A percentile compares a stretch with the other conserved stretches of the same genome.
Conservation (phyloP, 2,113 vertebrate species). For the Ahaetulla prasina region DNA sequence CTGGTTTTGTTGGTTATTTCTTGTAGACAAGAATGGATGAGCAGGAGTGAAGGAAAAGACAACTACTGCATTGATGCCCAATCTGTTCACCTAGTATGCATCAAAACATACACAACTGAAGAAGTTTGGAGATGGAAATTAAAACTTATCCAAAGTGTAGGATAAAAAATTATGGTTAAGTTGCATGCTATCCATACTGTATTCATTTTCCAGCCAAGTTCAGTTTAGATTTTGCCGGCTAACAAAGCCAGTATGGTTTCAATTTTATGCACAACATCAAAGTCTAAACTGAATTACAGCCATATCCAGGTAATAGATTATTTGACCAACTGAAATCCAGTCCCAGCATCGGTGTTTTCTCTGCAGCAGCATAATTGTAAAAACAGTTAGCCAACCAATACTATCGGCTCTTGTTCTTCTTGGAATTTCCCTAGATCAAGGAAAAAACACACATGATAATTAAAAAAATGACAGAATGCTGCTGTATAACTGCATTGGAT, state of each 20-base stretch:
- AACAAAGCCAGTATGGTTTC: constrained; percentile 53
- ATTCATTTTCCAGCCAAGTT: constrained; percentile 54
- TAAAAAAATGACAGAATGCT: not conserved
- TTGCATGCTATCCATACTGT: constrained; percentile 62
- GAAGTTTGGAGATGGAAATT: constrained; percentile 70
- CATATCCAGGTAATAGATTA: constrained; percentile 40
- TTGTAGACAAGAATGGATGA: constrained; percentile 51
- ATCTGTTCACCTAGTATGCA: constrained; percentile 58
- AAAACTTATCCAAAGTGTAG: constrained; percentile 71
- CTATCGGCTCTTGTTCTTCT: constrained; percentile 96
- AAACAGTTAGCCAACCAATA: constrained; percentile 20
- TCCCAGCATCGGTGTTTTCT: constrained; percentile 30
- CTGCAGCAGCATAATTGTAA: constrained; percentile 46
- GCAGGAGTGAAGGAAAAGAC: constrained; percentile 48
- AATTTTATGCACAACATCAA: constrained; percentile 61
- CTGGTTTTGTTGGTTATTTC: constrained; percentile 6
- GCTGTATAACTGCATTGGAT: not conserved
- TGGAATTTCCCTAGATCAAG: constrained; percentile 83
- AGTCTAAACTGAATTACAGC: constrained; percentile 39
- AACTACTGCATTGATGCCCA: constrained; percentile 62
- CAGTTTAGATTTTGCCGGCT: constrained; percentile 38
- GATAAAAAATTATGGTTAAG: constrained; percentile 73
- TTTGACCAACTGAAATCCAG: constrained; percentile 41
- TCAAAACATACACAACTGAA: constrained; percentile 69
- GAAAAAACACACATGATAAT: constrained; percentile 30